phyloP scores from a whole-genome alignment of 1,140 invertebrate species.

The Hycleus cichorii region DNA sequence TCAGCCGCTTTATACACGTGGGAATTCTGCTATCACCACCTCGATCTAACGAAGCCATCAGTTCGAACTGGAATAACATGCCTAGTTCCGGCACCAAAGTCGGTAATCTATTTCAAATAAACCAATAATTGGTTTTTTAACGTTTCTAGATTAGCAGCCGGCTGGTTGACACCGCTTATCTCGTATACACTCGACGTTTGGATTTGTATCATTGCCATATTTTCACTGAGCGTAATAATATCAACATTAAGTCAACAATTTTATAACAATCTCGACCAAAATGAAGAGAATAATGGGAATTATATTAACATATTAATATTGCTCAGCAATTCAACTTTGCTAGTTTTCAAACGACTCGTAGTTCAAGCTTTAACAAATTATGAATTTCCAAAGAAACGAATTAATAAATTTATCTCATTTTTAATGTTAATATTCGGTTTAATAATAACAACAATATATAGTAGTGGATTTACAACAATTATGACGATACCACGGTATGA shows the following conservation, averaged over 20 bases:
- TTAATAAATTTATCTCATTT: neutral
- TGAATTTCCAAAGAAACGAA: neutral
- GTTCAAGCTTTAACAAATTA: neutral
- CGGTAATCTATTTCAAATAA: constrained; percentile 3
- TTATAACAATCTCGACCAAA: neutral
- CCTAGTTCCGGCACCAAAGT: constrained; percentile 50
- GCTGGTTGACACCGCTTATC: constrained; percentile 30
- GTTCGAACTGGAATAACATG: constrained; percentile 52
- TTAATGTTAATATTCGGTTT: constrained; percentile 3
- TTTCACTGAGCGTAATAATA: neutral
- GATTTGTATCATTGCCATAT: constrained; percentile 4
- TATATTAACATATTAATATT: neutral
- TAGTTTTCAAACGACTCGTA: neutral
- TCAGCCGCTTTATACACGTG: constrained; percentile 51
- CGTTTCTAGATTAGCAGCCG: constrained; percentile 25
- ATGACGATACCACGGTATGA: constrained; percentile 47
- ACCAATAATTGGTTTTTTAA: neutral
- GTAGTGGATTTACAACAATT: constrained; percentile 47
- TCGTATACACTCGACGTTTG: constrained; percentile 28
- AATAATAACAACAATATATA: constrained; percentile 37
- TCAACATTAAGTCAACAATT: neutral
- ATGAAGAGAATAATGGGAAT: neutral
- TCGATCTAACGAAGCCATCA: constrained; percentile 49
- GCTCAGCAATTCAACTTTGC: neutral
- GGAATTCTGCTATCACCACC: constrained; percentile 46